phyloP scores from a whole-genome alignment of 2,888 invertebrate genomes.

The Calameuta filiformis region DNA sequence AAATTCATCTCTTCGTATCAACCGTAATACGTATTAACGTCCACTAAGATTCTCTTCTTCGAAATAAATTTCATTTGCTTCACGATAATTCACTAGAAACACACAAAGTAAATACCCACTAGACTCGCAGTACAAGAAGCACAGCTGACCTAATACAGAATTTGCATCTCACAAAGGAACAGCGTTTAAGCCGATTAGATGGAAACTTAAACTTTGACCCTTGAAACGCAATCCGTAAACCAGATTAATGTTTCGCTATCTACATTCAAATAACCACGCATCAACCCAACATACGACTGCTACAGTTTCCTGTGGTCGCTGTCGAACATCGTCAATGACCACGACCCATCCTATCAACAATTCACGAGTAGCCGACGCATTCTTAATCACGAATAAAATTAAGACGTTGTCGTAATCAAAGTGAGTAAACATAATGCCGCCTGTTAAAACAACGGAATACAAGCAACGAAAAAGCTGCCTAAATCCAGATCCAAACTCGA shows the following conservation, averaged over 20 bases:
- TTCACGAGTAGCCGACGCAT: conserved; percentile 14
- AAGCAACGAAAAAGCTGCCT: not conserved
- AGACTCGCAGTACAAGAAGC: not conserved
- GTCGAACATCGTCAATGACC: conserved; percentile 34
- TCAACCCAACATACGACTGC: not conserved
- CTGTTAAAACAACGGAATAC: not conserved
- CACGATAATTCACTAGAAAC: not conserved
- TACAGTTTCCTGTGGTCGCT: not conserved
- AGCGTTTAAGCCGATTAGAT: not conserved
- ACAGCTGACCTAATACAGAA: not conserved
- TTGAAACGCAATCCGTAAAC: not conserved
- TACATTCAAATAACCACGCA: not conserved
- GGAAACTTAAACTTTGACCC: conserved; percentile 1
- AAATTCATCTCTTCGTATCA: not conserved
- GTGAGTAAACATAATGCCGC: not conserved
- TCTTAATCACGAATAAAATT: not conserved
- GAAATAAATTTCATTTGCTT: not conserved
- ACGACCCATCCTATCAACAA: conserved; percentile 43
- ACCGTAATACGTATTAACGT: not conserved
- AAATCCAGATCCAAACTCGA: not conserved
- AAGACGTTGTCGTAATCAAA: not conserved
- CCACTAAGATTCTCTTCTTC: not conserved
- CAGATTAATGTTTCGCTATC: not conserved
- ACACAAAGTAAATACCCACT: not conserved
- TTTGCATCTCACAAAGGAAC: not conserved